Conservation (phyloP, 2,113 vertebrate genomes). For the Varanus komodoensis region DNA sequence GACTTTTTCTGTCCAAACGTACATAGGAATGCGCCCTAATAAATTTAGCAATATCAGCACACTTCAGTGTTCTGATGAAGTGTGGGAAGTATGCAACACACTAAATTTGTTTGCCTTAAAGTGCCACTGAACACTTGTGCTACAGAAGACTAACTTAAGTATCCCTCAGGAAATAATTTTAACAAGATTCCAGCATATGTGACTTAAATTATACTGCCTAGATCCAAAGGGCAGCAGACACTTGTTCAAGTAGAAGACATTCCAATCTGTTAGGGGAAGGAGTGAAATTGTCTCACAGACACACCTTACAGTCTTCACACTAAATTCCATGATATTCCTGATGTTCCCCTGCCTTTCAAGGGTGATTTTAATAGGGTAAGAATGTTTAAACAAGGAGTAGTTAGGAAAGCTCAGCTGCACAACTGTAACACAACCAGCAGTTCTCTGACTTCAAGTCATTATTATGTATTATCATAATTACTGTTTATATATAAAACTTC, state of each 20-base stretch:
- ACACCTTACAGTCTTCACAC: neutral
- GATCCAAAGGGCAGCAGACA: too few species aligned
- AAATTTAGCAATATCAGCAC: too few species aligned
- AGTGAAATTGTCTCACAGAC: neutral
- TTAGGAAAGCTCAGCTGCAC: neutral
- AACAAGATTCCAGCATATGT: neutral
- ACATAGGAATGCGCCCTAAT: too few species aligned
- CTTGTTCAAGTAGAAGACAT: neutral
- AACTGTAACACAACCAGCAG: neutral
- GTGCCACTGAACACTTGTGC: too few species aligned
- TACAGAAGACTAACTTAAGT: too few species aligned
- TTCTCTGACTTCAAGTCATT: neutral
- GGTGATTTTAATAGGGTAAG: neutral
- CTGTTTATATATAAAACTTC: conserved; percentile 43
- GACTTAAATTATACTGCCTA: neutral
- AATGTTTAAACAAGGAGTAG: neutral
- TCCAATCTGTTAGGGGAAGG: neutral
- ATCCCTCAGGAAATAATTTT: neutral
- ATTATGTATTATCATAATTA: conserved; percentile 38
- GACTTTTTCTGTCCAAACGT: too few species aligned
- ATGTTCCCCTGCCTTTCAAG: neutral
- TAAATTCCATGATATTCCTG: too few species aligned
- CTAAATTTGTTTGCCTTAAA: too few species aligned
- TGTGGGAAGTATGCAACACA: too few species aligned
- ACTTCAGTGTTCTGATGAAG: too few species aligned